Base-by-base conservation (phyloP, 2,888 invertebrate genomes). In the Meloe dianella region DNA sequence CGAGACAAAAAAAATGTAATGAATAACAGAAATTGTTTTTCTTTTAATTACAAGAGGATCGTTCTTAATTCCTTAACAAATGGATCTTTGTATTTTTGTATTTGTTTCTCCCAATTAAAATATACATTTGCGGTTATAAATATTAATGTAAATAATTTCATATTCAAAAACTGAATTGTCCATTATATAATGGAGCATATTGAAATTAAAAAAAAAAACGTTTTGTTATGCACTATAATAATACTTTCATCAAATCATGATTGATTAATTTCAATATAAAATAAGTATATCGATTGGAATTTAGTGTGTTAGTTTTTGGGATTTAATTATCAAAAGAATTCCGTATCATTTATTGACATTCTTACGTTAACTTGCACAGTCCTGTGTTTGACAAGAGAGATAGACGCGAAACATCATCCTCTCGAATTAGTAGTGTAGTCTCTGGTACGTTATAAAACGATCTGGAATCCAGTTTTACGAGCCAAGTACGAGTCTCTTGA, bases 361-460 rank as follows among this genome's bases (percentile, higher is more conserved):
- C 64, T 47, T 64, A 6, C 22, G 51, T 54, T 32, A 57, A 27
- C 38, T 35, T 30, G 27, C 24, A 51, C 29, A 65, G 59, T 67
- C n/a, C n/a, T n/a, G n/a, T 60, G 61, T 65, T 68, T 64, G 68
- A 67, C 58, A 61, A 22, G 54, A 24, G 54, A 54, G 60, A 63
- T 57, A 65, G 70, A 65, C 65, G n/a, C n/a, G 73, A 71, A 54
- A 73, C 72, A 71, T 73, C 72, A 71, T 72, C 72, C 67, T 66
- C 58, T 60, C 66, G 71, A 74, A 77, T 76, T 76, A 75, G 72
- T 65, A 68, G 69, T 71, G 66, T 67, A 71, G 70, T 74, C 76
- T 74, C 76, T 64, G 61, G 71, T 72, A 73, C 71, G 76, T 75
- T 75, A 75, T 77, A 77, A 77, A 77, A 71, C 76, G 75, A 77